Evolutionary conservation across 2,888 invertebrate genomes (phyloP).

Genomic region (Aethes cnicana): DNA sequence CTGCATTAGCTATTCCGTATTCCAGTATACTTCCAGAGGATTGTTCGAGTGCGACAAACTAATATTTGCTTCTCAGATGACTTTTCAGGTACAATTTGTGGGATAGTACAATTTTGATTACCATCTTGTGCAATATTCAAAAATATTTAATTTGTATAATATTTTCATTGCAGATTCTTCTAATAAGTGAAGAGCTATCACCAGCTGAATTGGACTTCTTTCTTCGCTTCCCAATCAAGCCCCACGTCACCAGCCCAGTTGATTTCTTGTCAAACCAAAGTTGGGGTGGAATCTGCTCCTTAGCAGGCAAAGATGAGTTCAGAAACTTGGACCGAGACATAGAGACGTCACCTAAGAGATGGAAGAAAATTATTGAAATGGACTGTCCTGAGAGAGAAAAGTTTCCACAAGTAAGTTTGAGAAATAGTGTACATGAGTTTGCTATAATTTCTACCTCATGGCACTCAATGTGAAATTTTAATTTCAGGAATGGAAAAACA

Average conservation of each 20-base stretch:
- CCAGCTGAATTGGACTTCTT: conserved; percentile 94
- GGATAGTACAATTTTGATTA: neutral
- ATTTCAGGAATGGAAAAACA: conserved; percentile 95
- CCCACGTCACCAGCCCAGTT: conserved; percentile 96
- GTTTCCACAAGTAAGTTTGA: conserved; percentile 91
- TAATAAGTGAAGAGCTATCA: conserved; percentile 93
- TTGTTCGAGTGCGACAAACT: conserved; percentile 98
- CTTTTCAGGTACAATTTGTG: conserved; percentile 88
- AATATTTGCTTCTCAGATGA: conserved; percentile 97
- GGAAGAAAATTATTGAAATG: conserved; percentile 98
- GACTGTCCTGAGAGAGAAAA: conserved; percentile 98
- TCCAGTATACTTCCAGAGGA: conserved; percentile 96
- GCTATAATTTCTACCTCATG: neutral
- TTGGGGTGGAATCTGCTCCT: conserved; percentile 97
- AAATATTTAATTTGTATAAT: neutral
- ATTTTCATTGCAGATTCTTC: conserved; percentile 84
- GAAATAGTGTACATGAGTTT: neutral
- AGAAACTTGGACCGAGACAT: conserved; percentile 97
- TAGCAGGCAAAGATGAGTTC: conserved; percentile 95
- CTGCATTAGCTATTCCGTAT: conserved; percentile 96
- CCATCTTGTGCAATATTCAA: neutral
- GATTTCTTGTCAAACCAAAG: conserved; percentile 95
- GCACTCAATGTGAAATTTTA: conserved; percentile 1
- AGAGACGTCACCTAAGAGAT: conserved; percentile 96
- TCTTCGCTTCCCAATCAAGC: conserved; percentile 94